These are phyloP conservation scores for Trichomycterus rosablanca DNA, from an alignment of 2,113 vertebrate species.

Conservation along the genomic window DNA sequence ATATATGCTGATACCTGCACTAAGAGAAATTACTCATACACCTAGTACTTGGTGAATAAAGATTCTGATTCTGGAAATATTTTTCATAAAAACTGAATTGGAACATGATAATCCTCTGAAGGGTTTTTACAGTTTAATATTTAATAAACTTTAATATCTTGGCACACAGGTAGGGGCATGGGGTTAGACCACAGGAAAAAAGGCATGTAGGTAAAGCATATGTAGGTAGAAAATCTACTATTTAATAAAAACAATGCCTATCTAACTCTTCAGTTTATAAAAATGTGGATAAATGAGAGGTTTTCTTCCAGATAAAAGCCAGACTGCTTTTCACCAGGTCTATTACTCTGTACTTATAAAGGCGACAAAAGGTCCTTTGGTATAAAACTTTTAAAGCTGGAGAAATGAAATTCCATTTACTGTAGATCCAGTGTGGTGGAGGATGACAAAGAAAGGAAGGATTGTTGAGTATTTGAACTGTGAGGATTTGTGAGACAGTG, in stretches of 20 bases:
- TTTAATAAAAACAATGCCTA: conserved; percentile 7
- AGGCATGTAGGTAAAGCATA: conserved; percentile 19
- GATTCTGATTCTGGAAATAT: too few relatives aligned
- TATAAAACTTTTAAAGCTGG: conserved; percentile 57
- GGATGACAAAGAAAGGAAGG: conserved; percentile 27
- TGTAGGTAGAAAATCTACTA: conserved; percentile 8
- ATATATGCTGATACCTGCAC: too few relatives aligned
- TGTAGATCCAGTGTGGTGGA: conserved; percentile 40
- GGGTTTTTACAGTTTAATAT: too few relatives aligned
- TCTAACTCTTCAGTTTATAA: conserved; percentile 28
- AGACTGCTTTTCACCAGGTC: conserved; percentile 52
- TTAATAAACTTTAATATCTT: too few relatives aligned
- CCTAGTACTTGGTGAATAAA: too few relatives aligned
- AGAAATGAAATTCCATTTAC: conserved; percentile 55
- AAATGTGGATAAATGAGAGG: conserved; percentile 36
- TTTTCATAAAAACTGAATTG: too few relatives aligned
- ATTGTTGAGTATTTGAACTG: conserved; percentile 39
- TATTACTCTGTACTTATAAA: conserved; percentile 42
- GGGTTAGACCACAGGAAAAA: conserved; percentile 27
- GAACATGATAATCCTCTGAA: too few relatives aligned
- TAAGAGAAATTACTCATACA: too few relatives aligned
- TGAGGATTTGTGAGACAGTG: conserved; percentile 33
- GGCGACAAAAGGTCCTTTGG: conserved; percentile 50
- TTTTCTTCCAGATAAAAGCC: conserved; percentile 45
- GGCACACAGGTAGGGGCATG: too few relatives aligned